Conservation (phyloP, 2,113 vertebrate genomes). For the Takifugu bimaculatus region DNA sequence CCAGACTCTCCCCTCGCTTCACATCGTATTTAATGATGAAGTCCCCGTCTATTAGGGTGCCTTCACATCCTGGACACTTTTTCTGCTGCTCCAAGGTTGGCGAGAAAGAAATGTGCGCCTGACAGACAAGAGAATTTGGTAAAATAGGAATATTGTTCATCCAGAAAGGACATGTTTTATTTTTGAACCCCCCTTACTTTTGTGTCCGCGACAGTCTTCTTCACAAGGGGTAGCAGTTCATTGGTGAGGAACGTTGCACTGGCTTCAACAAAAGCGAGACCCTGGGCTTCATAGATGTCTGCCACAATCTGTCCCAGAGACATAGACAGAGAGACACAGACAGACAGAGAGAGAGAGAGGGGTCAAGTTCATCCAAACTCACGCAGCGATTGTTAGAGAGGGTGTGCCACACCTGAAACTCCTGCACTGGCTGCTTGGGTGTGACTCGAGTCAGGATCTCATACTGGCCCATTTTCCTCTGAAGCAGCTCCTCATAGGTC, state of each 20-base stretch:
- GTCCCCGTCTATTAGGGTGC: slow-evolving; percentile 79
- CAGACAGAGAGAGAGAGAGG: neutral
- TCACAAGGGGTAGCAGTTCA: slow-evolving; percentile 77
- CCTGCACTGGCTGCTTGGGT: slow-evolving; percentile 82
- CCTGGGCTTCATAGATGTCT: slow-evolving; percentile 86
- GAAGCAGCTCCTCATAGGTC: slow-evolving; percentile 88
- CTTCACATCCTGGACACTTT: slow-evolving; percentile 74
- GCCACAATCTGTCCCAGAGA: slow-evolving; percentile 77
- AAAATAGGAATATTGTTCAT: neutral
- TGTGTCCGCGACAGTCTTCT: slow-evolving; percentile 80
- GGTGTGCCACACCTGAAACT: slow-evolving; percentile 44
- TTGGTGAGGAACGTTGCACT: slow-evolving; percentile 81
- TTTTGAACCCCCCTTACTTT: slow-evolving; percentile 65
- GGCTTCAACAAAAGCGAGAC: slow-evolving; percentile 79
- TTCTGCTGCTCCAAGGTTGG: slow-evolving; percentile 80
- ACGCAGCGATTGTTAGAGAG: neutral
- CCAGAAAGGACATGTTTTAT: neutral
- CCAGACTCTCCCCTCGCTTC: slow-evolving; percentile 67
- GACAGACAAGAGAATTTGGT: neutral
- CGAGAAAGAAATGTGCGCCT: slow-evolving; percentile 70
- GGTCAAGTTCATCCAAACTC: neutral
- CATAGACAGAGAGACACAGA: slow-evolving; percentile 13
- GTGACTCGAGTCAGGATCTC: slow-evolving; percentile 87
- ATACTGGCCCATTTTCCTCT: slow-evolving; percentile 81
- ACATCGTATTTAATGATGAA: slow-evolving; percentile 85